Conservation (phyloP, 64 coral and sea anemone species). For the Pocillopora damicornis region DNA sequence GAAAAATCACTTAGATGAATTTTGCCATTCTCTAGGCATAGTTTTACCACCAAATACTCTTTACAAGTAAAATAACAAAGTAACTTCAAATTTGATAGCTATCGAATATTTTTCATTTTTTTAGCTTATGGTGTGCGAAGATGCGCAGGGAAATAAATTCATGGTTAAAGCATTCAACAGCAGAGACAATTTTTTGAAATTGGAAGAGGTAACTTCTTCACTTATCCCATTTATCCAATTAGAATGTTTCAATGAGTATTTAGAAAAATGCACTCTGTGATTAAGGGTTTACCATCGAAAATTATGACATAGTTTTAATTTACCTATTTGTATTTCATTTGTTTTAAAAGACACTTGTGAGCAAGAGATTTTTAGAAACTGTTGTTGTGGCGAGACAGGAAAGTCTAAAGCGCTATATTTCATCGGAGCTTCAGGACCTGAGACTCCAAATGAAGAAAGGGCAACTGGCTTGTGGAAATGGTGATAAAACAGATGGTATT, state of each 20-base stretch:
- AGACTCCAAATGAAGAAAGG: conserved; percentile 20
- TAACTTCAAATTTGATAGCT: too few species aligned
- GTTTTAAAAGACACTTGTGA: conserved; percentile 33
- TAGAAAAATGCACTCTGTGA: too few species aligned
- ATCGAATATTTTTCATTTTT: too few species aligned
- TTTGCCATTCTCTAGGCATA: too few species aligned
- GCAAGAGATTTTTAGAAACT: conserved; percentile 42
- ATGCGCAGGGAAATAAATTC: not conserved
- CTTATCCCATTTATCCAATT: not conserved
- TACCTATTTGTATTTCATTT: not conserved
- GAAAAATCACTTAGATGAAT: too few species aligned
- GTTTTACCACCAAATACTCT: too few species aligned
- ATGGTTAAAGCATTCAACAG: not conserved
- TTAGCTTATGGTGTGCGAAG: conserved; percentile 28
- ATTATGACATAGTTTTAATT: not conserved
- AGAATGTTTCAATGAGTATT: too few species aligned
- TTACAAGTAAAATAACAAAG: too few species aligned
- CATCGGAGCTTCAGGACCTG: conserved; percentile 53
- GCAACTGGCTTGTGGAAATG: conserved; percentile 17
- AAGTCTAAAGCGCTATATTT: conserved; percentile 47
- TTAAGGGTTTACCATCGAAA: too few species aligned
- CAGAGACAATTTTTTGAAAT: not conserved
- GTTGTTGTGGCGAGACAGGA: conserved; percentile 47
- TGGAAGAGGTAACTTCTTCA: conserved; percentile 1
- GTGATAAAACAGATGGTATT: not conserved